Evolutionary conservation across 2,888 invertebrate species (phyloP), one percentile per base, ranked within the genome.

Genomic region (Corbicula japonica): DNA sequence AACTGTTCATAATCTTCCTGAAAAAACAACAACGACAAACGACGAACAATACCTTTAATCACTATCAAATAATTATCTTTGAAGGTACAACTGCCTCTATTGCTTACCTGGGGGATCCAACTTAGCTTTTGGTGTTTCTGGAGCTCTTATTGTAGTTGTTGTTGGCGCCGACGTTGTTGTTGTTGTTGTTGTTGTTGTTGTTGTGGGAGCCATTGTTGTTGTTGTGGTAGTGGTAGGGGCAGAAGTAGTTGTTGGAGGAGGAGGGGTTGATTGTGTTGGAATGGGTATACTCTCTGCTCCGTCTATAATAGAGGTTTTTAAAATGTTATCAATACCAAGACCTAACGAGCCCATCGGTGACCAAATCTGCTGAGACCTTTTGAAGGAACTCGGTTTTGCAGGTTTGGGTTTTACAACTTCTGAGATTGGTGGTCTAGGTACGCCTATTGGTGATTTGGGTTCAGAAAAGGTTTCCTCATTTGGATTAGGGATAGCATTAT

Each of bases 271-370:
- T 52, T 71, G 61, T 5, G 58, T 63, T n/a, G 76, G 72, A 21
- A 80, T 80, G 0, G 69, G 56, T 10, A 80, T 52, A 41, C 80
- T 80, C 15, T 75, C 80, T 4, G 61, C 34, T 38, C 52, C 41
- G 4, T 28, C 65, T 21, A 65, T 6, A 1, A 76, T 65, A 6
- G 79, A 76, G 48, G 61, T 62, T 52, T 76, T 72, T n/a, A 80
- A 62, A 18, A 82, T 60, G 26, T 78, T 72, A 26, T 78, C 73
- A 23, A 82, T 78, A 6, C 70, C 63, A 8, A 50, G 10, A n/a
- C 78, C 82, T 8, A 78, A 56, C n/a, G 65, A 61, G 0, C 78
- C 82, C 15, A 41, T 38, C 3, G 81, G 81, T 18, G 72, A 76
- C 82, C 82, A 82, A 0, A 82, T 69, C 26, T 76, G 73, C 23